Evolutionary conservation across 2,888 invertebrate genomes (phyloP).

Genomic region (Trypoxylon attenuatum): DNA sequence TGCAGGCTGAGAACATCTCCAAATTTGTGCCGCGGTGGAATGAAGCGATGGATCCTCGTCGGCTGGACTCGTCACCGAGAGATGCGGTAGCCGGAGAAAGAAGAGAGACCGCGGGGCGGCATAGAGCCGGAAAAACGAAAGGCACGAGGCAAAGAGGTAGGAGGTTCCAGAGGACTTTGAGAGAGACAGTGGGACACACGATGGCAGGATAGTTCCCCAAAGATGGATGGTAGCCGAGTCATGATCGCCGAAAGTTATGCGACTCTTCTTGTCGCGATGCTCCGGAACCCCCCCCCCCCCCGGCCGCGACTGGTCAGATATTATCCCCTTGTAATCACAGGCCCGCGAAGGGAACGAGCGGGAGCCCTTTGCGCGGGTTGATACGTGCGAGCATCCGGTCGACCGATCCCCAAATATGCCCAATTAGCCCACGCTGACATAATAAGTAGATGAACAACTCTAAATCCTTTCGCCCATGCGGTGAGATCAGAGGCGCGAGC

Average conservation of each 20-base stretch:
- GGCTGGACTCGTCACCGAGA: constrained; percentile 25
- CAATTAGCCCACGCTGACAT: constrained; percentile 71
- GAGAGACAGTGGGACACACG: constrained; percentile 39
- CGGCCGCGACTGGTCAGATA: constrained; percentile 44
- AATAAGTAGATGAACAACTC: constrained; percentile 73
- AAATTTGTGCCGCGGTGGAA: constrained; percentile 50
- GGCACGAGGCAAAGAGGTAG: not conserved
- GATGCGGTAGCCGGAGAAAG: constrained; percentile 8
- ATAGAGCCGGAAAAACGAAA: constrained; percentile 3
- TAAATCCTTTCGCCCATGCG: constrained; percentile 59
- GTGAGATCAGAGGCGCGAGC: constrained; percentile 68
- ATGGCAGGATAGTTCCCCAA: constrained; percentile 60
- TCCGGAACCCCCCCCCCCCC: not conserved
- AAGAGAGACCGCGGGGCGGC: constrained; percentile 29
- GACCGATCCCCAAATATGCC: constrained; percentile 66
- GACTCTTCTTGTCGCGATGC: constrained; percentile 61
- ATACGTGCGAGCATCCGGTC: constrained; percentile 66
- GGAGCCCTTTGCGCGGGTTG: constrained; percentile 32
- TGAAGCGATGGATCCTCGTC: constrained; percentile 67
- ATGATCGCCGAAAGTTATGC: constrained; percentile 67
- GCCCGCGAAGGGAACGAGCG: constrained; percentile 44
- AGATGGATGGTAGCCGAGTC: constrained; percentile 59
- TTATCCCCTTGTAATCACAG: constrained; percentile 51
- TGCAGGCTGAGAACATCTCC: too few relatives aligned
- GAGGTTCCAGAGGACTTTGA: constrained; percentile 5